Evolutionary conservation across 2,113 vertebrate species (phyloP).

Genomic region (Lepisosteus osseus): DNA sequence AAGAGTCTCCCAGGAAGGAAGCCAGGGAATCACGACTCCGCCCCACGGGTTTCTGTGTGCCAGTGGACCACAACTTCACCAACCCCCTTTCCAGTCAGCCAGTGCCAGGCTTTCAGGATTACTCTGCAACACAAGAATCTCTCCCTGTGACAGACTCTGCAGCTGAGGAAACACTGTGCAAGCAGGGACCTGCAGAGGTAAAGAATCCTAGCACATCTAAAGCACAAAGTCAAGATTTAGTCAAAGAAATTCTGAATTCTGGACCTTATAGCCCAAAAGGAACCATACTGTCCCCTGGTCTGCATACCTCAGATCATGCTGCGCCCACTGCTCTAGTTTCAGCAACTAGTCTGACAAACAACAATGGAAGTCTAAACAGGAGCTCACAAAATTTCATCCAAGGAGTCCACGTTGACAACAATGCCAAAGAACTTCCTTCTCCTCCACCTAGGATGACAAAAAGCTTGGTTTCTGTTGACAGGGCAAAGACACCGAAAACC

Average conservation of each 20-base stretch:
- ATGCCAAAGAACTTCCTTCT: slow-evolving; percentile 1
- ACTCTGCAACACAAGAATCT: neutral
- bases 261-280: neutral
- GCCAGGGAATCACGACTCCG: neutral
- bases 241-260: slow-evolving; percentile 8
- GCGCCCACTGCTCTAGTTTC: neutral
- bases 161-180: slow-evolving; percentile 1
- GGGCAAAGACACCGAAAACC: slow-evolving; percentile 11
- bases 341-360: neutral
- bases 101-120: neutral
- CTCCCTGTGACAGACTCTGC: neutral
- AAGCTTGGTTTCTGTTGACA: neutral
- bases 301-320: neutral
- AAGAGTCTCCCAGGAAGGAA: slow-evolving; percentile 15
- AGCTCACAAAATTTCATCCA: neutral
- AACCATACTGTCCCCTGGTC: neutral
- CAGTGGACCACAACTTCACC: too few species aligned
- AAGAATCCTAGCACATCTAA: neutral
- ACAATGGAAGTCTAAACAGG: neutral
- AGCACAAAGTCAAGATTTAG: neutral
- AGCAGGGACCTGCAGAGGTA: slow-evolving; percentile 22
- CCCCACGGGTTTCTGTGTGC: neutral
- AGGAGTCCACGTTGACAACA: slow-evolving; percentile 1
- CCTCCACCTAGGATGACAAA: neutral
- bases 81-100: neutral